These are phyloP conservation scores for Thaumetopoea pityocampa DNA, from an alignment of 1,140 invertebrate genomes.

Conservation along the genomic window DNA sequence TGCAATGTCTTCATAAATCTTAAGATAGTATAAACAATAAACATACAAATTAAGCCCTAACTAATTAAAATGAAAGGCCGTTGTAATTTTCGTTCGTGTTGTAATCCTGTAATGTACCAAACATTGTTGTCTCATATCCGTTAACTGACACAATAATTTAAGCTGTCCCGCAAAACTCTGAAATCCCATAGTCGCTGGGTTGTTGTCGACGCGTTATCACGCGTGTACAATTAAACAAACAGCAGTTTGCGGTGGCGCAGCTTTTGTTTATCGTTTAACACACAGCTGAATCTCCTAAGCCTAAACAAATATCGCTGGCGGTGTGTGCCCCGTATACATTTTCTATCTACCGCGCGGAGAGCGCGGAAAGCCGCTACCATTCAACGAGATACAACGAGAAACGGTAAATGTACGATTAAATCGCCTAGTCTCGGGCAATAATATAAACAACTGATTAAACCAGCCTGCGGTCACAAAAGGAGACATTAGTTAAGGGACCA, in stretches of 20 bases:
- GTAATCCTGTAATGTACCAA: slow-evolving; percentile 14
- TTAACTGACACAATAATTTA: slow-evolving; percentile 29
- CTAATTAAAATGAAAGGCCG: slow-evolving; percentile 19
- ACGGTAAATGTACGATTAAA: slow-evolving; percentile 64
- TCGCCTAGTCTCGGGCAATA: slow-evolving; percentile 56
- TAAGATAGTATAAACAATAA: slow-evolving; percentile 2
- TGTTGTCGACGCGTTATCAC: slow-evolving; percentile 53
- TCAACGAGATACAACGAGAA: slow-evolving; percentile 50
- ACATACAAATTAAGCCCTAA: slow-evolving; percentile 5
- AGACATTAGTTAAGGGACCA: slow-evolving; percentile 61
- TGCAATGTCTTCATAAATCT: slow-evolving; percentile 15
- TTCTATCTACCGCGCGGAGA: slow-evolving; percentile 32
- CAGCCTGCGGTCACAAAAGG: slow-evolving; percentile 58
- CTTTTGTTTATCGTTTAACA: slow-evolving; percentile 61
- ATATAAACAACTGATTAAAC: slow-evolving; percentile 70
- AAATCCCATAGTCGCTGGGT: slow-evolving; percentile 20
- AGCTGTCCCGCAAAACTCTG: slow-evolving; percentile 21
- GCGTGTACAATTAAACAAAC: slow-evolving; percentile 63
- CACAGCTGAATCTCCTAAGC: slow-evolving; percentile 61
- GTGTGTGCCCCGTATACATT: slow-evolving; percentile 43
- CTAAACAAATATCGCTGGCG: slow-evolving; percentile 56
- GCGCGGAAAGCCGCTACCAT: slow-evolving; percentile 34
- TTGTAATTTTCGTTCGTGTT: slow-evolving; percentile 16
- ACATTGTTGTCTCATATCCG: slow-evolving; percentile 20
- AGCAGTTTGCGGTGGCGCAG: slow-evolving; percentile 48